Evolutionary conservation across 2,888 invertebrate species (phyloP).

Genomic region (Cheilosia impressa): DNA sequence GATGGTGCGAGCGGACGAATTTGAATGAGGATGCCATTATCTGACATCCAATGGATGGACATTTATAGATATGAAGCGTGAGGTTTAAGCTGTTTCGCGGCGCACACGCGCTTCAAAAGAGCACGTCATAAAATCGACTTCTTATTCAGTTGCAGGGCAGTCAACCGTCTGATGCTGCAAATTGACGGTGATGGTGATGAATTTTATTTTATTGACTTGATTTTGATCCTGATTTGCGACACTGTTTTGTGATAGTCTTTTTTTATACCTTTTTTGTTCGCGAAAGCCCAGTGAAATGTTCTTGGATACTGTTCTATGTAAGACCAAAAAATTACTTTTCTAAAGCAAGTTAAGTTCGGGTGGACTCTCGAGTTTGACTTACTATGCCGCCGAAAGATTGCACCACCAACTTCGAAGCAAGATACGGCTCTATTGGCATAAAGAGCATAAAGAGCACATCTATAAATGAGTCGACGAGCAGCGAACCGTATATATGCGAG

Average conservation of each 20-base stretch:
- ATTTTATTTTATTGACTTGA: slow-evolving; percentile 46
- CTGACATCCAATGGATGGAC: slow-evolving; percentile 37
- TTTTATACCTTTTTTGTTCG: background rate
- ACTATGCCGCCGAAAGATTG: too few species aligned
- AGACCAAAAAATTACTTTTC: too few species aligned
- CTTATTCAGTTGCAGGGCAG: slow-evolving; percentile 42
- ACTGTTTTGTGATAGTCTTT: background rate
- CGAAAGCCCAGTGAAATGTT: too few species aligned
- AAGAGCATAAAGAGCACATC: too few species aligned
- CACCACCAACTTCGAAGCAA: too few species aligned
- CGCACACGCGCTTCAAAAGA: slow-evolving; percentile 20
- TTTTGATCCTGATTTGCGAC: slow-evolving; percentile 12
- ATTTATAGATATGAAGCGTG: background rate
- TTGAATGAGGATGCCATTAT: slow-evolving; percentile 55
- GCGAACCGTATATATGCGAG: too few species aligned
- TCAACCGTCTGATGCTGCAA: slow-evolving; percentile 8
- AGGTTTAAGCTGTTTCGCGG: background rate
- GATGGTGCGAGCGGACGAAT: slow-evolving; percentile 41
- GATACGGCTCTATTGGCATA: too few species aligned
- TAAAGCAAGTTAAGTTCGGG: too few species aligned
- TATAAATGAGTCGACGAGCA: too few species aligned
- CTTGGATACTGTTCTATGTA: background rate
- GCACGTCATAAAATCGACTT: slow-evolving; percentile 44
- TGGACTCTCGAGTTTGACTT: too few species aligned
- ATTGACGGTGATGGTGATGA: slow-evolving; percentile 44